Conservation (phyloP, 2,113 vertebrate species). For the Chaenocephalus aceratus region DNA sequence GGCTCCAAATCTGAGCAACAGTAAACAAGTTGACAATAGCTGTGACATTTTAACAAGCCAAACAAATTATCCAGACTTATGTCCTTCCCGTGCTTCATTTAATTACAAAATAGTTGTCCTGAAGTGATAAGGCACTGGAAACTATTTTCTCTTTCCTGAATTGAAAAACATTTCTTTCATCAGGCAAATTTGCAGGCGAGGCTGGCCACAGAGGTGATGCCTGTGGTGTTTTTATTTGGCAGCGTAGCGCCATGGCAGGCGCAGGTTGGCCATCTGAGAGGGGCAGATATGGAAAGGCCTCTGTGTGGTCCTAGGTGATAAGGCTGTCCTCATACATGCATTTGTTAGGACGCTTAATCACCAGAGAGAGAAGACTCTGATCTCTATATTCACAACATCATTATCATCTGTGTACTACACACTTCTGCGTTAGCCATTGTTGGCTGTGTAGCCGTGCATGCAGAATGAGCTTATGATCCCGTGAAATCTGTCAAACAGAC, state of each 20-base stretch:
- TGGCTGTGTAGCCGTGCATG: slow-evolving; percentile 35
- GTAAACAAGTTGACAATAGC: slow-evolving; percentile 36
- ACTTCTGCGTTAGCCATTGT: slow-evolving; percentile 57
- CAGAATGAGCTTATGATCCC: slow-evolving; percentile 53
- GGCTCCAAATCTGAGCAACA: slow-evolving; percentile 17
- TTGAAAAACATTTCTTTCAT: slow-evolving; percentile 63
- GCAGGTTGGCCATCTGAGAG: slow-evolving; percentile 77
- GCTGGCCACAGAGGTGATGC: slow-evolving; percentile 54
- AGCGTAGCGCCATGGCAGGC: slow-evolving; percentile 50
- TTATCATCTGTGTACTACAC: slow-evolving; percentile 70
- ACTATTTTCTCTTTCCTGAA: slow-evolving; percentile 33
- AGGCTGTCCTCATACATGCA: slow-evolving; percentile 70
- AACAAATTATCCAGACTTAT: slow-evolving; percentile 34
- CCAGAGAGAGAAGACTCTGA: slow-evolving; percentile 68
- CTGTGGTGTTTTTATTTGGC: slow-evolving; percentile 76
- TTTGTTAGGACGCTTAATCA: slow-evolving; percentile 76
- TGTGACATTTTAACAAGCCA: slow-evolving; percentile 49
- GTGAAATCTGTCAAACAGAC: slow-evolving; percentile 58
- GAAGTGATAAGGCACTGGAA: slow-evolving; percentile 51
- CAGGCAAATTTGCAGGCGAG: slow-evolving; percentile 57
- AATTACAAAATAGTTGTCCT: slow-evolving; percentile 50
- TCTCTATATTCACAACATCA: slow-evolving; percentile 78
- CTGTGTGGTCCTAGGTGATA: slow-evolving; percentile 80
- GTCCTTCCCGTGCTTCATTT: slow-evolving; percentile 44
- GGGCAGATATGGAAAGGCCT: slow-evolving; percentile 76